These are phyloP conservation scores for Agapostemon virescens DNA, from an alignment of 2,888 invertebrate genomes.

Conservation along the genomic window DNA sequence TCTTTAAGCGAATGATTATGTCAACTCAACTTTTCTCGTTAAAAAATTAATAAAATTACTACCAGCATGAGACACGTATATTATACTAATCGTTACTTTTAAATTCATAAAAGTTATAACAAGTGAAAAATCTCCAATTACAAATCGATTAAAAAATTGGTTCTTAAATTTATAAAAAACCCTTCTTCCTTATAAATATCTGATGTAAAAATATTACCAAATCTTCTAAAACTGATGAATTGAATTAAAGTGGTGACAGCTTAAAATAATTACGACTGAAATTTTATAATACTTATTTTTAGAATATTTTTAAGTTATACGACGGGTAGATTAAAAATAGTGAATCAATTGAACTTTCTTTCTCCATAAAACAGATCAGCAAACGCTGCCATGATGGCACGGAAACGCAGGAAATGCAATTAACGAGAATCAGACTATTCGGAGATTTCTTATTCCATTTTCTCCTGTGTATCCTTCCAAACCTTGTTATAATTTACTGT, in stretches of 20 bases:
- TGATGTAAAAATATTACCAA: not conserved
- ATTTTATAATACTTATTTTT: not conserved
- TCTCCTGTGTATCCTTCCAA: constrained; percentile 13
- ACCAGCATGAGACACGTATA: not conserved
- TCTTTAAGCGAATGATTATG: not conserved
- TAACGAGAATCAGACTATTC: constrained; percentile 50
- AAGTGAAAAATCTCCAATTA: not conserved
- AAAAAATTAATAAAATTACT: not conserved
- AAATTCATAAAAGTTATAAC: not conserved
- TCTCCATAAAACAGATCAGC: constrained; percentile 17
- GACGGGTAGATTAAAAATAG: not conserved
- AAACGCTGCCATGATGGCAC: constrained; percentile 45
- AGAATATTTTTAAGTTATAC: not conserved
- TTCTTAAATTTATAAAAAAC: not conserved
- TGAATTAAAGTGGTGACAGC: not conserved
- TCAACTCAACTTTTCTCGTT: not conserved
- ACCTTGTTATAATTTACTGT: not conserved
- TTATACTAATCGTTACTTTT: not conserved
- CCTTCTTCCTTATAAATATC: not conserved
- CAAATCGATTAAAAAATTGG: not conserved
- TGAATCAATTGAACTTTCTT: not conserved
- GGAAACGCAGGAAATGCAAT: constrained; percentile 56
- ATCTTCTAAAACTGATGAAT: not conserved
- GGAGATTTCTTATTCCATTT: constrained; percentile 46
- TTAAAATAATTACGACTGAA: not conserved